Percentiles rank a stretch among this genome's conserved stretches.
These are phyloP conservation scores for Eublepharis macularius DNA, from an alignment of 2,113 vertebrate species.

Conservation along the genomic window DNA sequence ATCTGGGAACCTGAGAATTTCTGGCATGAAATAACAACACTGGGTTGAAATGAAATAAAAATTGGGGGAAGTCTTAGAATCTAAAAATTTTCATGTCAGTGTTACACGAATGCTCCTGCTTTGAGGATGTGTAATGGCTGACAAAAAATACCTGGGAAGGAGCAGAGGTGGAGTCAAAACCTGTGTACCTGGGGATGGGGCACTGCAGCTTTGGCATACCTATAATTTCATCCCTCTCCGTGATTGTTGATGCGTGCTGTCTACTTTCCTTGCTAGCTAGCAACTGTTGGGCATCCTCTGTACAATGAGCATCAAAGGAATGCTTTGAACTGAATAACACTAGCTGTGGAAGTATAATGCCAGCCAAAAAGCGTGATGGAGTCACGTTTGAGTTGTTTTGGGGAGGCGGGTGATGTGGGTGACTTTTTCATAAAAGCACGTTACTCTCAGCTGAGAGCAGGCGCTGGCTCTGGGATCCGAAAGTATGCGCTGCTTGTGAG, in stretches of 20 bases:
- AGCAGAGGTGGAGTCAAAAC: background rate
- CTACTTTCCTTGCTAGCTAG: background rate
- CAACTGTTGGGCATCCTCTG: background rate
- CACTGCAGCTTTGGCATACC: background rate
- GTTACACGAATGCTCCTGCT: background rate
- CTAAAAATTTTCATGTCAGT: too few species aligned
- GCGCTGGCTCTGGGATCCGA: background rate
- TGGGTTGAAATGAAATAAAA: too few species aligned
- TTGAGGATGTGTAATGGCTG: background rate
- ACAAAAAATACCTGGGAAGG: background rate
- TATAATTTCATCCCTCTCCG: too few species aligned
- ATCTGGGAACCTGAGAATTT: too few species aligned
- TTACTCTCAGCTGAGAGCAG: background rate
- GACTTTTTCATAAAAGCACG: background rate
- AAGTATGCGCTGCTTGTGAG: background rate
- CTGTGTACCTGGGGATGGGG: background rate
- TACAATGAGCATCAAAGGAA: background rate
- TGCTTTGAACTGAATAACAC: background rate
- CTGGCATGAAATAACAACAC: too few species aligned
- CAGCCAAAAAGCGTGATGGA: background rate
- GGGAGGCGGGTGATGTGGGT: background rate
- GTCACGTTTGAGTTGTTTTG: background rate
- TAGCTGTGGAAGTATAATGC: background rate
- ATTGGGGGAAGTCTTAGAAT: too few species aligned
- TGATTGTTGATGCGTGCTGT: background rate